Base-by-base conservation (phyloP, 92 coral and sea anemone species). In the Phymanthus crucifer region DNA sequence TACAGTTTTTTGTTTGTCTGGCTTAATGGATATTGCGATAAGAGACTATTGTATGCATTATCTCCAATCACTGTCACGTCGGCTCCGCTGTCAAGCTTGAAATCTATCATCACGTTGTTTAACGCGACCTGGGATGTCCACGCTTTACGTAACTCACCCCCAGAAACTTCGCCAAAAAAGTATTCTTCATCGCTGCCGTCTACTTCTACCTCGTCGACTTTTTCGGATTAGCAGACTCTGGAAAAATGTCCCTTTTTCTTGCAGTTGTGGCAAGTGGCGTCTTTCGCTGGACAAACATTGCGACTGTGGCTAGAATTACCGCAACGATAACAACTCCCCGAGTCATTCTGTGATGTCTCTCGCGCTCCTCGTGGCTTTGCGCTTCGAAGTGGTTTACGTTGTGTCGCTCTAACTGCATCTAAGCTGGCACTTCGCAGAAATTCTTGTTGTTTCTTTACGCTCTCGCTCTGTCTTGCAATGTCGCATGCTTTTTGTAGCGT, bases 401-500 rank as follows among this genome's bases (percentile, higher is more conserved):
- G 57, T 78, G 71, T 65, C 40, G 74, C 71, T 56, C 65, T 54
- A 56, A 29, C 65, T 65, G 54, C 71, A 68, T 78, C 72, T 7
- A 37, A 37, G 43, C 73, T 50, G 57, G 57, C 71, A 70, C 72
- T 71, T 78, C 74, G 52, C 34, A 67, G 66, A n/a, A 87, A 45
- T 34, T 58, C 9, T 68, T 87, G 91, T 57, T 87, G 85, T 6
- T 64, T 79, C 37, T 87, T 87, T 36, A 78, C 89, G 24, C 78
- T 64, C 31, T 88, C 85, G 57, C 79, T 61, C 73, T 79, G 86
- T 71, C 83, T 43, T 9, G 85, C 80, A 27, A 35, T 66, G 27
- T 43, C 81, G 23, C 78, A 24, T 0, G 83, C 78, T 87, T 84
- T 88, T 32, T 88, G 89, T 57, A 88, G 65, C n/a, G 92, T 88